A percentile compares a stretch with the other conserved stretches of the same genome.
phyloP scores from a whole-genome alignment of 2,797 vertebrate species.

The Chromis chromis region DNA sequence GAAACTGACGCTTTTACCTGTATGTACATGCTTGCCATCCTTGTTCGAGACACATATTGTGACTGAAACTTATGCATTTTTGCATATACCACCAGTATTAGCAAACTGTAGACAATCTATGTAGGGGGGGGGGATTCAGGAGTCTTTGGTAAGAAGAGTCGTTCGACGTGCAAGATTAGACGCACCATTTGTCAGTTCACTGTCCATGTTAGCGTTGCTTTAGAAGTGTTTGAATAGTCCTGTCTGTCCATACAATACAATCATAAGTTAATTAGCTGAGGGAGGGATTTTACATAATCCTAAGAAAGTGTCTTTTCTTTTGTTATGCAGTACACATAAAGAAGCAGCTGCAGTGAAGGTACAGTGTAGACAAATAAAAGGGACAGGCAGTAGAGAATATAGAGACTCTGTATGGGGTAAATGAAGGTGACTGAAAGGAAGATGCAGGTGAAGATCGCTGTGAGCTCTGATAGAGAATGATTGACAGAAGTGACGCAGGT shows the following conservation, averaged over 20 bases:
- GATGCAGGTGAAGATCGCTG: constrained; percentile 37
- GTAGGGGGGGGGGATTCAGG: constrained; percentile 52
- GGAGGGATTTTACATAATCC: constrained; percentile 39
- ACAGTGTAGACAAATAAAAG: constrained; percentile 33
- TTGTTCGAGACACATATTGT: constrained; percentile 62
- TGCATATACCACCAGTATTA: constrained; percentile 80
- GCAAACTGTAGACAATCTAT: constrained; percentile 78
- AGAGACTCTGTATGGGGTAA: constrained; percentile 29
- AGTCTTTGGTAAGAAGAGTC: too few relatives aligned
- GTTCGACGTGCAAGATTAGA: constrained; percentile 61
- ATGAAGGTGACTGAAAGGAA: constrained; percentile 47
- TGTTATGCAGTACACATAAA: constrained; percentile 34
- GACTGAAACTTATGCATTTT: constrained; percentile 76
- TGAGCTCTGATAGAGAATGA: constrained; percentile 25
- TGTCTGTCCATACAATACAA: constrained; percentile 45
- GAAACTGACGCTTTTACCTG: constrained; percentile 75
- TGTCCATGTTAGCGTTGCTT: constrained; percentile 66
- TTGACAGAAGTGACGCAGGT: constrained; percentile 38
- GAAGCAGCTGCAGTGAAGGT: constrained; percentile 40
- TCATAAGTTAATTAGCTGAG: constrained; percentile 44
- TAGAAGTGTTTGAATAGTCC: constrained; percentile 48
- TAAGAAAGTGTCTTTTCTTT: constrained; percentile 49
- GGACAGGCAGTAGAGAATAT: constrained; percentile 33
- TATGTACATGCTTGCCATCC: constrained; percentile 58
- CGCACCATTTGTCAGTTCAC: constrained; percentile 67